These are phyloP conservation scores for Urocolius indicus DNA, from an alignment of 2,113 vertebrate genomes.

Conservation along the genomic window DNA sequence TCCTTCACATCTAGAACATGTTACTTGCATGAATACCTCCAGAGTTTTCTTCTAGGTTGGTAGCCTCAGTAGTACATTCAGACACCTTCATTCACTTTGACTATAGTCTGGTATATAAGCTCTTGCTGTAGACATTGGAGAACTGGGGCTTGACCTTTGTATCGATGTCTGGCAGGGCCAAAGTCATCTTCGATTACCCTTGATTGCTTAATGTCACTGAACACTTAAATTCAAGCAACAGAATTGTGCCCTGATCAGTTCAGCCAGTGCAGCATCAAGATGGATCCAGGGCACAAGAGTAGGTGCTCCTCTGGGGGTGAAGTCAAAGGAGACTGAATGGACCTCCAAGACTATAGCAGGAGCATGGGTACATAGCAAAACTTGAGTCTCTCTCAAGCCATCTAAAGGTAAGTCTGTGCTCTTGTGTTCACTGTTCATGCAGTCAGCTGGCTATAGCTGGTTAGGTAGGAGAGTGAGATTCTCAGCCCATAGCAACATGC, in stretches of 20 bases:
- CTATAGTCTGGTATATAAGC: background rate
- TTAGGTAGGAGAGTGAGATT: background rate
- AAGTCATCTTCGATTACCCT: background rate
- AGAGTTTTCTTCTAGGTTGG: background rate
- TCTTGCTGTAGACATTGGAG: background rate
- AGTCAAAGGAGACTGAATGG: background rate
- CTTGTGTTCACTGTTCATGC: fast-evolving
- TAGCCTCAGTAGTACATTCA: background rate
- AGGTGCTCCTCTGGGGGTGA: background rate
- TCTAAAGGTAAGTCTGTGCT: background rate
- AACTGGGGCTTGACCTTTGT: background rate
- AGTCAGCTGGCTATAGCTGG: background rate
- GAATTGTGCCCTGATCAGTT: background rate
- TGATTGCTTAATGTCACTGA: background rate
- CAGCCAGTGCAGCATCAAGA: background rate
- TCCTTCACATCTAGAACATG: background rate
- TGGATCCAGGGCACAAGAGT: background rate
- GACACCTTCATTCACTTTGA: background rate
- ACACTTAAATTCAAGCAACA: background rate
- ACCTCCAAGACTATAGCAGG: background rate
- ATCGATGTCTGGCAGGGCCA: background rate
- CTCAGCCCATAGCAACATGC: background rate
- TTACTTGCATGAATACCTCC: background rate
- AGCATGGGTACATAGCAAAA: background rate
- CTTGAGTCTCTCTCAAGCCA: background rate